Base-by-base conservation (phyloP, 2,797 vertebrate genomes). In the Ibycter americanus region DNA sequence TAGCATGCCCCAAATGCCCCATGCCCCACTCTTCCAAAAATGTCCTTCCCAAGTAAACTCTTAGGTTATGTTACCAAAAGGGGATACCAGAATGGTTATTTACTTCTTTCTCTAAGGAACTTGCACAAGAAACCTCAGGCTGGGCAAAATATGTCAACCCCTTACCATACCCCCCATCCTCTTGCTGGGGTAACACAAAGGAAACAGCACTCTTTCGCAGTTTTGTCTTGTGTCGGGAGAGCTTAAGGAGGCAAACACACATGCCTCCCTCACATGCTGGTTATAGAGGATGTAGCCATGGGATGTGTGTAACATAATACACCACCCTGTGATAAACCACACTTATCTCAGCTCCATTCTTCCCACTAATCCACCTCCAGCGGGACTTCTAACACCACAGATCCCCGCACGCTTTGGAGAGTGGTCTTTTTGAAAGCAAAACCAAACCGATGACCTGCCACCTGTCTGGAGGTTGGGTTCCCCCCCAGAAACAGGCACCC, bases 361-460 rank as follows among this genome's bases (percentile, higher is more conserved):
- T 46, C 80, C 36, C 83, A 4, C 72, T 89, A 95, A 93, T 77
- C 90, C 66, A 62, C 31, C 83, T 83, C 90, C 67, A 26, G 58
- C 3, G 70, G 70, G 91, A 89, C 80, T 63, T 61, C 36, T 47
- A 40, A 23, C 0, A 3, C 52, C 1, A 0, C 74, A 72, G 76
- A 62, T n/a, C 72, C 14, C 61, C 0, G 0, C 7, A 4, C 29
- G 47, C 47, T 83, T 44, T 17, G 1, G 36, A 29, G 42, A 78
- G 47, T 16, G 54, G 17, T 74, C 85, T 65, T 89, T 62, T 11
- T 40, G 54, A 70, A 83, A 91, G 22, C 52, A 81, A 68, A 86
- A 17, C 58, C 72, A 67, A 54, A 71, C 36, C 61, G 63, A 18
- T 1, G 2, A 12, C 31, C 40, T 84, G 62, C 22, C 77, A 26